phyloP scores from a whole-genome alignment of 2,113 vertebrate species.

The Cyprinodon tularosa region DNA sequence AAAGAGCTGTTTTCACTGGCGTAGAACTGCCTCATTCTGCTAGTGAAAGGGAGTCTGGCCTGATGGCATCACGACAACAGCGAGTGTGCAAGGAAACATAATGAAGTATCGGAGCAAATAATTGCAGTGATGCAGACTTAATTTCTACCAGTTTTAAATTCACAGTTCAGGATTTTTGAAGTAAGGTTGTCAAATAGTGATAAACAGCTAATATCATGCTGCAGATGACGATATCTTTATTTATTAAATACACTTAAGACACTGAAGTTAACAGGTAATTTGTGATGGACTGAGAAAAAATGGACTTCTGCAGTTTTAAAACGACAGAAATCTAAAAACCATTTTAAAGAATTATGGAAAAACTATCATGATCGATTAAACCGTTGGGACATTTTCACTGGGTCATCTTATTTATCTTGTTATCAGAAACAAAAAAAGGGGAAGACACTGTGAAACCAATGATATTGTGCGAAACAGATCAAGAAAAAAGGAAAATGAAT shows the following conservation, averaged over 20 bases:
- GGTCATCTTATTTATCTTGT: not conserved
- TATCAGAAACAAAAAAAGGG: not conserved
- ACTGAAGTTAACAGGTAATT: not conserved
- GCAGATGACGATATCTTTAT: not conserved
- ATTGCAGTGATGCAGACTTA: not conserved
- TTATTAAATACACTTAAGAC: not conserved
- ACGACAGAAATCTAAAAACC: not conserved
- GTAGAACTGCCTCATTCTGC: constrained; percentile 46
- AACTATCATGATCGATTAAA: not conserved
- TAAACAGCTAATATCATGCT: not conserved
- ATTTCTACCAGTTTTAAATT: not conserved
- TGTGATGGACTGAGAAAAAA: not conserved
- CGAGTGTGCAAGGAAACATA: constrained; percentile 35
- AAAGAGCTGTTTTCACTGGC: constrained; percentile 62
- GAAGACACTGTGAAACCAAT: not conserved
- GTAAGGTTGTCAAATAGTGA: not conserved
- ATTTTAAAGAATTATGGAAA: not conserved
- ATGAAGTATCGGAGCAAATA: constrained; percentile 28
- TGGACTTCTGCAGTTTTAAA: not conserved
- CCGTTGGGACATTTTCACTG: not conserved
- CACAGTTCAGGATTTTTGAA: not conserved
- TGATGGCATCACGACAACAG: constrained; percentile 58
- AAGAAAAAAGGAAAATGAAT: no score
- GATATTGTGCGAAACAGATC: not conserved
- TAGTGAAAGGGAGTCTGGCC: constrained; percentile 55